Percentiles rank a stretch among this genome's conserved stretches.
These are phyloP conservation scores for Chrysolina americana DNA, from an alignment of 2,888 invertebrate species.

Conservation along the genomic window DNA sequence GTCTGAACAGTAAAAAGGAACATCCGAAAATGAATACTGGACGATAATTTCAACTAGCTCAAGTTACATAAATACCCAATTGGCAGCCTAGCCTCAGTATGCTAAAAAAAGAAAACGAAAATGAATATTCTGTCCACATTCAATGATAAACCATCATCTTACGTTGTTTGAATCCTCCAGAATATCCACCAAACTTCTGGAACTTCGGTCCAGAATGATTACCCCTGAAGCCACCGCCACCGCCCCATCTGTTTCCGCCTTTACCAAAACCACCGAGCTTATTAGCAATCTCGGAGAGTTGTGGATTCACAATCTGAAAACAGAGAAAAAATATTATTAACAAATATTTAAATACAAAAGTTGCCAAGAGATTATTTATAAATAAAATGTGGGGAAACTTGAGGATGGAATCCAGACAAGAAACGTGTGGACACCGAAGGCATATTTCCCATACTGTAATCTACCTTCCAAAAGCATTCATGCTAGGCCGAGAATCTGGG, in stretches of 20 bases:
- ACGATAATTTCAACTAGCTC: slow-evolving; percentile 2
- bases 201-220: slow-evolving; percentile 34
- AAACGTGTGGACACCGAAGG: slow-evolving; percentile 85
- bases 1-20: slow-evolving; percentile 18
- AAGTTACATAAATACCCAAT: slow-evolving; percentile 17
- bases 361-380: neutral
- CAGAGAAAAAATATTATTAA: slow-evolving; percentile 8
- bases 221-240: slow-evolving; percentile 63
- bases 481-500: slow-evolving; percentile 74
- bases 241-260: slow-evolving; percentile 71
- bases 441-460: slow-evolving; percentile 77
- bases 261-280: slow-evolving; percentile 76
- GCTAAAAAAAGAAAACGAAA: slow-evolving; percentile 41
- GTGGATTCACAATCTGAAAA: slow-evolving; percentile 88
- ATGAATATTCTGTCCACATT: neutral
- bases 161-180: slow-evolving; percentile 35
- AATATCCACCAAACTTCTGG: slow-evolving; percentile 33
- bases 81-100: slow-evolving; percentile 30
- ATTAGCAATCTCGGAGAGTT: slow-evolving; percentile 84
- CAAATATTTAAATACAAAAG: no score
- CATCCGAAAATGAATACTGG: slow-evolving; percentile 26
- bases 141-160: neutral
- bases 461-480: slow-evolving; percentile 84
- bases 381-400: slow-evolving; percentile 62
- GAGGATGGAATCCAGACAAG: slow-evolving; percentile 85